A percentile compares a stretch with the other conserved stretches of the same genome.
Conservation (phyloP, 23 tunicate genomes). For the Ascidia mentula region DNA sequence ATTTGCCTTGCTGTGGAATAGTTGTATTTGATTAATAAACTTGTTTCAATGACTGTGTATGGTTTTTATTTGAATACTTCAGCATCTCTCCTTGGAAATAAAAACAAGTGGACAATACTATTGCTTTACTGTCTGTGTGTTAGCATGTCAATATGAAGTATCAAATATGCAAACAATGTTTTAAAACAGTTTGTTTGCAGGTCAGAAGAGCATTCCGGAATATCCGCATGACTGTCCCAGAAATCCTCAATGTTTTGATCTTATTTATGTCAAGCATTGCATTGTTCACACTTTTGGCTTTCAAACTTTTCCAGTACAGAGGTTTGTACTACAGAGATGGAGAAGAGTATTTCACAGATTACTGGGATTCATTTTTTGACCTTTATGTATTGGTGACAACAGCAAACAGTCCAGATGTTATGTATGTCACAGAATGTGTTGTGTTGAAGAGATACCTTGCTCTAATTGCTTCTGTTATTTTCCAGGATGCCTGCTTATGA, state of each 20-base stretch:
- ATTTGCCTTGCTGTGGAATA: too few species aligned
- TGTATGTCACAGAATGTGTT: slow-evolving; percentile 47
- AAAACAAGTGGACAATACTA: too few species aligned
- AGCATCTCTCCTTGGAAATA: too few species aligned
- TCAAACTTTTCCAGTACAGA: slow-evolving; percentile 81
- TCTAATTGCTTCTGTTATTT: background rate
- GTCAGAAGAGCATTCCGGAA: slow-evolving; percentile 95
- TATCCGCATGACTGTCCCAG: slow-evolving; percentile 89
- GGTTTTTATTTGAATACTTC: too few species aligned
- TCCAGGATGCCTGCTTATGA: slow-evolving; percentile 99
- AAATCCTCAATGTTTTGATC: slow-evolving; percentile 82
- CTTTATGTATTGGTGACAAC: slow-evolving; percentile 95
- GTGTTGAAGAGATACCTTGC: background rate
- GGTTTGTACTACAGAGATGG: slow-evolving; percentile 48
- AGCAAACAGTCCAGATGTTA: slow-evolving; percentile 97
- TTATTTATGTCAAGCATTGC: slow-evolving; percentile 91
- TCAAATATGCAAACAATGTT: too few species aligned
- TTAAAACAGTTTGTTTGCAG: slow-evolving; percentile 27
- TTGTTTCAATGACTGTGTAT: too few species aligned
- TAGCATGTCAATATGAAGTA: too few species aligned
- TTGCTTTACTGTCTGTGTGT: too few species aligned
- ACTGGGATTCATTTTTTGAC: slow-evolving; percentile 89
- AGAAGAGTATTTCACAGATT: slow-evolving; percentile 61
- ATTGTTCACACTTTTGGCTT: slow-evolving; percentile 89
- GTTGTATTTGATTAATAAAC: too few species aligned